Evolutionary conservation across 2,113 vertebrate genomes (phyloP).

Genomic region (Stigmatopora nigra): DNA sequence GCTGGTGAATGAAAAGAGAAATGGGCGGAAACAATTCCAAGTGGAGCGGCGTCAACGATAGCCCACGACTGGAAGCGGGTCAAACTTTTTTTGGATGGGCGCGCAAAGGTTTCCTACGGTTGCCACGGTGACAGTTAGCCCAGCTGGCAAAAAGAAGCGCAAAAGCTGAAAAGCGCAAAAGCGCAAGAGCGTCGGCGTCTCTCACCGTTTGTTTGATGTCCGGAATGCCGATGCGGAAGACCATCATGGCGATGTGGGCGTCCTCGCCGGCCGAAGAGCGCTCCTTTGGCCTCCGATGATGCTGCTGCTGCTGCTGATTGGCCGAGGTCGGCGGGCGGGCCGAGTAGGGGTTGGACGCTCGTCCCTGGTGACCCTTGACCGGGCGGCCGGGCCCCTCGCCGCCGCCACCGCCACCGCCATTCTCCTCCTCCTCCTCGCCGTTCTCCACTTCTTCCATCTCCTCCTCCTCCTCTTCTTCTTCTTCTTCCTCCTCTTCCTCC

Average conservation of each 20-base stretch:
- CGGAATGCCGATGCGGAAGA: conserved; percentile 89
- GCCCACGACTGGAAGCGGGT: too few relatives aligned
- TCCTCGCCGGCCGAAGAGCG: conserved; percentile 74
- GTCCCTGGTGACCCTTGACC: conserved; percentile 60
- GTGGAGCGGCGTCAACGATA: too few relatives aligned
- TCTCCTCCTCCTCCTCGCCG: conserved; percentile 64
- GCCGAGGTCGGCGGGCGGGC: conserved; percentile 66
- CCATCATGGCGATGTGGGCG: conserved; percentile 85
- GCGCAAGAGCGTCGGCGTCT: background rate
- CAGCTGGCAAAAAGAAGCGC: background rate
- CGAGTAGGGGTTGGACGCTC: conserved; percentile 65
- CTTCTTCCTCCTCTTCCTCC: conserved; percentile 81
- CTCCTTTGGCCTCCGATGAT: conserved; percentile 73
- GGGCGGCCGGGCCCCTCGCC: conserved; percentile 62
- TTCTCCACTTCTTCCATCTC: conserved; percentile 60
- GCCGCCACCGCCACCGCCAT: conserved; percentile 65
- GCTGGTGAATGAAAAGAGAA: too few relatives aligned
- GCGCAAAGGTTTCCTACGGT: background rate
- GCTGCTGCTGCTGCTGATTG: conserved; percentile 62
- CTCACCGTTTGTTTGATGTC: conserved; percentile 92
- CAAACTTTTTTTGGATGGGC: background rate
- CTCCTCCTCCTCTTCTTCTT: conserved; percentile 67
- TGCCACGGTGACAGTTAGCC: background rate
- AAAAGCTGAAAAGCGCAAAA: too few relatives aligned
- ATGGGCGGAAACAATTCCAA: too few relatives aligned